Percentiles rank a stretch among this genome's conserved stretches.
phyloP scores from a whole-genome alignment of 2,113 vertebrate species.

The Shinisaurus crocodilurus region DNA sequence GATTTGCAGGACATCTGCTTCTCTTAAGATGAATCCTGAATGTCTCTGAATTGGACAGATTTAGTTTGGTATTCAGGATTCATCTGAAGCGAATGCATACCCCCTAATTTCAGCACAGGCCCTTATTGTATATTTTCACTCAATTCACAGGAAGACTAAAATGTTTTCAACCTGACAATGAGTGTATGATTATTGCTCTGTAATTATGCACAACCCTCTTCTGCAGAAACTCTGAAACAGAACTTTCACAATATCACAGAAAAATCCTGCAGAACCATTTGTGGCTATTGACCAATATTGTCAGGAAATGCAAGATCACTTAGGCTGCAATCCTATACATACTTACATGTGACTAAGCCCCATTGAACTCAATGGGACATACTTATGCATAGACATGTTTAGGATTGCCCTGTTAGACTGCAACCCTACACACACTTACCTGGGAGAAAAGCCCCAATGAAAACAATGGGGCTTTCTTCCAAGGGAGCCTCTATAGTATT shows the following conservation, averaged over 20 bases:
- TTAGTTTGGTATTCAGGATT: too few species aligned
- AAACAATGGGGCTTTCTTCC: too few species aligned
- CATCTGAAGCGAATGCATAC: too few species aligned
- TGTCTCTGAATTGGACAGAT: too few species aligned
- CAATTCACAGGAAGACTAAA: conserved; percentile 67
- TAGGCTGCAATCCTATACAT: not conserved
- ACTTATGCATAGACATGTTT: too few species aligned
- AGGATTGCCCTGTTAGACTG: not conserved
- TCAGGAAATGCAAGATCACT: not conserved
- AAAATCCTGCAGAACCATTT: not conserved
- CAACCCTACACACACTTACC: not conserved
- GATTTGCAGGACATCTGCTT: too few species aligned
- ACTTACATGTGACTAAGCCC: not conserved
- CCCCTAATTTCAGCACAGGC: not conserved
- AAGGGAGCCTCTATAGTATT: too few species aligned
- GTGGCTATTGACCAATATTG: not conserved
- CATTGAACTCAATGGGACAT: not conserved
- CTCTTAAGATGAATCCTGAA: too few species aligned
- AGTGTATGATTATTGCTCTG: conserved; percentile 61
- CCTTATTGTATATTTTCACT: conserved; percentile 55
- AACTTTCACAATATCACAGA: not conserved
- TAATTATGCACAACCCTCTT: not conserved
- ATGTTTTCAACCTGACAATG: conserved; percentile 69
- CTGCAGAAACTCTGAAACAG: not conserved
- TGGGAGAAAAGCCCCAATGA: not conserved